Evolutionary conservation across 2,888 invertebrate species (phyloP).

Genomic region (Merodon equestris): DNA sequence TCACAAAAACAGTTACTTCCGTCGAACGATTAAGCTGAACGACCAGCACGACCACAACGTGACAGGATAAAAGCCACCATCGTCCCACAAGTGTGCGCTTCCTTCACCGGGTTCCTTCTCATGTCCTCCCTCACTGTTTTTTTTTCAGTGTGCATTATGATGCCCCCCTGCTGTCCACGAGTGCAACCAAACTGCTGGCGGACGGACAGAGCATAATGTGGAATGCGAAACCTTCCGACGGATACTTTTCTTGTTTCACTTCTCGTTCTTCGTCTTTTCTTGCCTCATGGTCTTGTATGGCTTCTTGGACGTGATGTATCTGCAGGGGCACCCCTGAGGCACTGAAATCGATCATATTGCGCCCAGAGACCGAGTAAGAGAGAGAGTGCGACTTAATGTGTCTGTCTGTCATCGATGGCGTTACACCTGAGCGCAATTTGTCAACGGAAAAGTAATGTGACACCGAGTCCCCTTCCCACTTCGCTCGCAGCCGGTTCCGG

Average conservation of each 20-base stretch:
- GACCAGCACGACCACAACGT: conserved; percentile 47
- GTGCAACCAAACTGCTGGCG: conserved; percentile 14
- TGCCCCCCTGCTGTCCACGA: conserved; percentile 1
- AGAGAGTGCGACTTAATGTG: conserved; percentile 37
- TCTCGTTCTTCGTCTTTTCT: conserved; percentile 14
- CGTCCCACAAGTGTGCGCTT: conserved; percentile 44
- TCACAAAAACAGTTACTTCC: conserved; percentile 60
- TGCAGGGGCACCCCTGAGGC: conserved; percentile 31
- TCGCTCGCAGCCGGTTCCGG: background rate
- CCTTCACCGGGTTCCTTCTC: conserved; percentile 12
- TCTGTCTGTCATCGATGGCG: conserved; percentile 59
- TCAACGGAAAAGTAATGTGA: conserved; percentile 61
- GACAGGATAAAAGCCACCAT: conserved; percentile 57
- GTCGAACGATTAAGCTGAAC: conserved; percentile 49
- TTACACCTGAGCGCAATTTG: conserved; percentile 64
- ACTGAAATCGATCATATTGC: conserved; percentile 63
- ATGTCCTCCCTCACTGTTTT: conserved; percentile 3
- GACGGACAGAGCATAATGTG: conserved; percentile 6
- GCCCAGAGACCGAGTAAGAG: background rate
- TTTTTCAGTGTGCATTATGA: conserved; percentile 7
- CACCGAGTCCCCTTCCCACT: conserved; percentile 23
- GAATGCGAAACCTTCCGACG: conserved; percentile 52
- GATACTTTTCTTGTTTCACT: conserved; percentile 42
- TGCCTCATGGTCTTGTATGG: conserved; percentile 26
- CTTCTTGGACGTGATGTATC: conserved; percentile 37